Percentiles rank a stretch among this genome's conserved stretches.
These are phyloP conservation scores for Amniataba percoides DNA, from an alignment of 2,797 vertebrate genomes.

Conservation along the genomic window DNA sequence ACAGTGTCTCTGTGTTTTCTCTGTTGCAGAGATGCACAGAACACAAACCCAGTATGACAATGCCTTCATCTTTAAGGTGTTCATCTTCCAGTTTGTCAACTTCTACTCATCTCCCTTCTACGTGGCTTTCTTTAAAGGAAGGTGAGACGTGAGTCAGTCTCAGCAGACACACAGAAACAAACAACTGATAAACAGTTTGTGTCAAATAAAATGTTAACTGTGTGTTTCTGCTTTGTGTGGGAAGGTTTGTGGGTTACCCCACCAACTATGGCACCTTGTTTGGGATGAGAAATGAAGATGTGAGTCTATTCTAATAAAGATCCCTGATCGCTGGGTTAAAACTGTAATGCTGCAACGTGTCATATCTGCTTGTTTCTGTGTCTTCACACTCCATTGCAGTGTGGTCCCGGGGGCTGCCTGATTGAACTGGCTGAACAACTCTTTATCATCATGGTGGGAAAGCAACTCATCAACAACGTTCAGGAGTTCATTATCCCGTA, in stretches of 20 bases:
- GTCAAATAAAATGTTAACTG: neutral
- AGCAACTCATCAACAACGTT: conserved; percentile 87
- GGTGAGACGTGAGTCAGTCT: conserved; percentile 64
- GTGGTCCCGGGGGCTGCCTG: conserved; percentile 86
- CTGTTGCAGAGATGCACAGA: conserved; percentile 88
- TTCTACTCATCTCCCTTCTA: conserved; percentile 91
- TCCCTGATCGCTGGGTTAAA: neutral
- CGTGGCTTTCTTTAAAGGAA: conserved; percentile 90
- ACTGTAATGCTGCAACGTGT: neutral
- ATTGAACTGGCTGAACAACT: conserved; percentile 88
- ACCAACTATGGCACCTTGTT: conserved; percentile 87
- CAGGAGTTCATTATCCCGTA: conserved; percentile 88
- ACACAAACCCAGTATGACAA: conserved; percentile 89
- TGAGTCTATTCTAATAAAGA: conserved; percentile 70
- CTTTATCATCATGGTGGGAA: conserved; percentile 90
- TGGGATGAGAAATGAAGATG: conserved; percentile 88
- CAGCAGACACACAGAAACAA: neutral
- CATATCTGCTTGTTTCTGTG: conserved; percentile 33
- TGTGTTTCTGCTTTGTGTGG: conserved; percentile 12
- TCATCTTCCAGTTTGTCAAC: conserved; percentile 91
- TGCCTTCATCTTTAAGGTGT: conserved; percentile 90
- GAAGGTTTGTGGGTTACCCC: conserved; percentile 88
- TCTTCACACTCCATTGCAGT: conserved; percentile 71
- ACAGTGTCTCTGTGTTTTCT: conserved; percentile 11
- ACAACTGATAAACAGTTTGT: neutral